Evolutionary conservation across 1,140 invertebrate genomes (phyloP).

Genomic region (Heliconius hermathena): DNA sequence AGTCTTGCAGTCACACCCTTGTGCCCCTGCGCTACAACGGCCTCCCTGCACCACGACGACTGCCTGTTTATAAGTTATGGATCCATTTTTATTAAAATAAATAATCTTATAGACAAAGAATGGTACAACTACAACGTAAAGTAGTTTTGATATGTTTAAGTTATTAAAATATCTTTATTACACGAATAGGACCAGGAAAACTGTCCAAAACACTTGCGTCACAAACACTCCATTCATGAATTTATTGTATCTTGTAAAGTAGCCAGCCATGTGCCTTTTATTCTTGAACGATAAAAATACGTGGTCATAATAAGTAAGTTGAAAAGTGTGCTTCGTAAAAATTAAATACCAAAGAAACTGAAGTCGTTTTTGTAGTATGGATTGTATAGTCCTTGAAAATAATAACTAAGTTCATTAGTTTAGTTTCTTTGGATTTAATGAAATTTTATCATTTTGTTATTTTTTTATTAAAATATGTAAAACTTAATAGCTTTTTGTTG

Average conservation of each 20-base stretch:
- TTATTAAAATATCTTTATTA: slow-evolving; percentile 6
- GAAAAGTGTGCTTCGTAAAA: slow-evolving; percentile 11
- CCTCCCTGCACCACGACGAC: too few relatives aligned
- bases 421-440: neutral
- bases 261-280: slow-evolving; percentile 9
- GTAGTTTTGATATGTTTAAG: neutral
- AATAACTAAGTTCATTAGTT: neutral
- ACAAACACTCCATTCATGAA: slow-evolving; percentile 10
- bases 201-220: slow-evolving; percentile 2
- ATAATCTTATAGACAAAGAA: neutral
- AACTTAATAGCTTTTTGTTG: too few relatives aligned
- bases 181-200: neutral
- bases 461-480: neutral
- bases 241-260: slow-evolving; percentile 21
- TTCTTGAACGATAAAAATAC: slow-evolving; percentile 19
- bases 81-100: neutral
- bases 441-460: neutral
- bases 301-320: slow-evolving; percentile 12
- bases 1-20: too few relatives aligned
- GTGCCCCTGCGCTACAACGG: too few relatives aligned
- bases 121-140: neutral
- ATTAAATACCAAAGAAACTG: slow-evolving; percentile 13
- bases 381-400: neutral
- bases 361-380: neutral
- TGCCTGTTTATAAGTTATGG: neutral